phyloP scores from a whole-genome alignment of 1,140 invertebrate species.

The Rhagoletis pomonella region DNA sequence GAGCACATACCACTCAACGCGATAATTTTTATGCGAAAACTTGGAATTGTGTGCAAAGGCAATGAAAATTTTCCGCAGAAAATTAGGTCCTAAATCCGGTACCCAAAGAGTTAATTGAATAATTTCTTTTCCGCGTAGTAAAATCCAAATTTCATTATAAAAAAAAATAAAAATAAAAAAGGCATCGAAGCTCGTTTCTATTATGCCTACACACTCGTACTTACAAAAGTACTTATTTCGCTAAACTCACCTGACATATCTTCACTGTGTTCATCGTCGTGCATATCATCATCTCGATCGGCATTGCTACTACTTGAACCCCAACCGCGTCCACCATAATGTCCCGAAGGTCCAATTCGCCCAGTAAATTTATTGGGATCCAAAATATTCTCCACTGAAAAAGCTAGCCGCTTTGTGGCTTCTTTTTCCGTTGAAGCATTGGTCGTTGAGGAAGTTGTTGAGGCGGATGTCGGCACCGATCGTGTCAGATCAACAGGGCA shows the following conservation, averaged over 20 bases:
- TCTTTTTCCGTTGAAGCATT: constrained; percentile 68
- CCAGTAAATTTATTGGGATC: constrained; percentile 94
- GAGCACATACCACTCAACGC: too few species aligned
- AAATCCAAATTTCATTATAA: too few species aligned
- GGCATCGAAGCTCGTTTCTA: too few species aligned
- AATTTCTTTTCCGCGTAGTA: too few species aligned
- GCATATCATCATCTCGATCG: constrained; percentile 75
- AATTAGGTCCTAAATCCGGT: too few species aligned
- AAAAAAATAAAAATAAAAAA: too few species aligned
- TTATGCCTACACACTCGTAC: too few species aligned
- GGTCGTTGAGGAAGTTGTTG: constrained; percentile 59
- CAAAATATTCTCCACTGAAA: constrained; percentile 93
- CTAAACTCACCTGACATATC: constrained; percentile 72
- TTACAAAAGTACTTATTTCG: too few species aligned
- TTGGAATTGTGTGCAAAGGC: too few species aligned
- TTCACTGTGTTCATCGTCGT: constrained; percentile 73
- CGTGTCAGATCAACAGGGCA: constrained; percentile 73
- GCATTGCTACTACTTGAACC: constrained; percentile 74
- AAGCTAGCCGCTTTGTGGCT: constrained; percentile 79
- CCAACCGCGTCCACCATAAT: constrained; percentile 71
- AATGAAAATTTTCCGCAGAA: too few species aligned
- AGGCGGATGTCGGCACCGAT: constrained; percentile 63
- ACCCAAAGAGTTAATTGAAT: too few species aligned
- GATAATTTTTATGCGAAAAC: too few species aligned
- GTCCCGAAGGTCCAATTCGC: constrained; percentile 60